These are phyloP conservation scores for Athene noctua DNA, from an alignment of 2,113 vertebrate species.

Conservation along the genomic window DNA sequence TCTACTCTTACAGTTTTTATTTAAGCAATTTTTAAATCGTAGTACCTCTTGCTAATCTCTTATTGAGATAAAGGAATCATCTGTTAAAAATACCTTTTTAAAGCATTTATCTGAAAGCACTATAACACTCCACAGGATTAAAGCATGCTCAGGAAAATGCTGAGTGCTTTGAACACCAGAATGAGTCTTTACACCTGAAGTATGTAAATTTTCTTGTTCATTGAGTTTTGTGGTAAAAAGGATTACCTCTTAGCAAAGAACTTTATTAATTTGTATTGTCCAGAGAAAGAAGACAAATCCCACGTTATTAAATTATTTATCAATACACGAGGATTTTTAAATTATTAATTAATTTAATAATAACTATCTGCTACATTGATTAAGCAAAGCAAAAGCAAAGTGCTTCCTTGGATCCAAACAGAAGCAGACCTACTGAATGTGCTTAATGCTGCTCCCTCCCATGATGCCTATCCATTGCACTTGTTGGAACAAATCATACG, in stretches of 20 bases:
- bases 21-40: not conserved
- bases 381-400: not conserved
- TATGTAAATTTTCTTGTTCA: not conserved
- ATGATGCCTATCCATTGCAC: not conserved
- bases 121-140: not conserved
- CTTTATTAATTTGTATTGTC: not conserved
- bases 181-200: not conserved
- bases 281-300: not conserved
- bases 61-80: not conserved
- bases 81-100: not conserved
- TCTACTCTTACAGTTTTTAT: not conserved
- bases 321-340: not conserved
- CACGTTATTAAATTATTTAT: slow-evolving; percentile 21
- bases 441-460: not conserved
- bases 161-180: not conserved
- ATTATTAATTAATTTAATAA: slow-evolving; percentile 22
- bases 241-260: not conserved
- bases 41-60: not conserved
- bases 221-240: not conserved
- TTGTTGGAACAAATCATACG: not conserved
- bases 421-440: not conserved
- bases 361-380: not conserved
- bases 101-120: not conserved
- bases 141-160: not conserved
- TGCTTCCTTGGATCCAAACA: not conserved